Conservation (phyloP, 1,140 invertebrate genomes). For the Holotrichia oblita region DNA sequence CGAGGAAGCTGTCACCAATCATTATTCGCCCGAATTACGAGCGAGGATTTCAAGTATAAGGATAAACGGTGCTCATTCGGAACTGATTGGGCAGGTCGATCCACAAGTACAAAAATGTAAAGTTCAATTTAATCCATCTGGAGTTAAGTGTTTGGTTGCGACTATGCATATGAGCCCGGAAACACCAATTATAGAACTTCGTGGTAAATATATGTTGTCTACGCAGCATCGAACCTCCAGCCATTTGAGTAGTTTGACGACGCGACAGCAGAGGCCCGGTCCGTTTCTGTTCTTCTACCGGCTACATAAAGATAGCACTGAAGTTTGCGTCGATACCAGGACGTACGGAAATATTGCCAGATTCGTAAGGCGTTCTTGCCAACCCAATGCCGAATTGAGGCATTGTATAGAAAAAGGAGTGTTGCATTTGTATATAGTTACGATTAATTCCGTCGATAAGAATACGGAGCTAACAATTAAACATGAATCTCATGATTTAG, state of each 20-base stretch:
- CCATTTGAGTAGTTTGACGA: constrained; percentile 56
- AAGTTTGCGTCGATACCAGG: constrained; percentile 87
- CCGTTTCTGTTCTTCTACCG: constrained; percentile 93
- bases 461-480: constrained; percentile 91
- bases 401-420: constrained; percentile 91
- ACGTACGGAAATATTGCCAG: constrained; percentile 93
- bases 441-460: constrained; percentile 77
- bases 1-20: constrained; percentile 90
- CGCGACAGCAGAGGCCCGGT: constrained; percentile 75
- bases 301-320: constrained; percentile 79
- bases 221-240: constrained; percentile 76
- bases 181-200: constrained; percentile 85
- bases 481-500: constrained; percentile 77
- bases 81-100: constrained; percentile 49
- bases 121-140: constrained; percentile 49
- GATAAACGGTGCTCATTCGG: constrained; percentile 57
- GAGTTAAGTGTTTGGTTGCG: constrained; percentile 70
- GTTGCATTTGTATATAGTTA: constrained; percentile 88
- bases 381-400: constrained; percentile 90
- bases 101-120: constrained; percentile 55
- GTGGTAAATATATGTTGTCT: constrained; percentile 91
- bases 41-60: constrained; percentile 77
- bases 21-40: constrained; percentile 90
- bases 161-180: constrained; percentile 79
- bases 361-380: constrained; percentile 91